Evolutionary conservation across 2,888 invertebrate species (phyloP), one percentile per base, ranked within the genome.

Genomic region (Diaprepes abbreviatus): DNA sequence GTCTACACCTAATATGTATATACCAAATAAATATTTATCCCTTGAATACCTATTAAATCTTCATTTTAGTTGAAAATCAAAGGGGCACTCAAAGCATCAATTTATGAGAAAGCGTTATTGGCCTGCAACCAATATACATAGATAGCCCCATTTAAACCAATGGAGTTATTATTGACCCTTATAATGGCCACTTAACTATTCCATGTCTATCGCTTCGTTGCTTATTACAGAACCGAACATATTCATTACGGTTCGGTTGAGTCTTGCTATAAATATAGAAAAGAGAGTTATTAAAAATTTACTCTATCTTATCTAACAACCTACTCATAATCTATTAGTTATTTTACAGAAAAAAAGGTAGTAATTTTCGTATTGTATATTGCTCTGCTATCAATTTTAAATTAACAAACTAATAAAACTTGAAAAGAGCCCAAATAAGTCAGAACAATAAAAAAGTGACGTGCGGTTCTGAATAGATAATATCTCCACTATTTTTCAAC

Each of bases 151-250:
- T 59, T 65, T 64, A 40, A 64, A 54, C 59, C 38, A 52, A 38
- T 31, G 43, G 43, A 70, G 66, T 66, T 70, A 70, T 66, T 70
- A 70, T 66, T 70, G 70, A 70, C 70, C 70, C 60, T 62, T 52
- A 58, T 70, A 70, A 70, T 70, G 63, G 70, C 66, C 66, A 62
- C 70, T 70, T 66, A 66, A 43, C 70, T 59, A 55, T 57, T 70
- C 31, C 57, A 66, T 58, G 58, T 70, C 66, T 55, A 70, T 66
- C 57, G 50, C 54, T 43, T 38, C 66, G 50, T 10, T 59, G 45
- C 52, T 66, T 66, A 65, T 54, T 54, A 45, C 66, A 17, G 33
- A 57, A 24, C 35, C 45, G 38, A 54, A 65, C 45, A 43, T 65
- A 40, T 57, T 55, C 55, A 65, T 65, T 65, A 65, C 45, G 55